Conservation (phyloP, 2,797 vertebrate genomes). For the Enteromius radiatus region DNA sequence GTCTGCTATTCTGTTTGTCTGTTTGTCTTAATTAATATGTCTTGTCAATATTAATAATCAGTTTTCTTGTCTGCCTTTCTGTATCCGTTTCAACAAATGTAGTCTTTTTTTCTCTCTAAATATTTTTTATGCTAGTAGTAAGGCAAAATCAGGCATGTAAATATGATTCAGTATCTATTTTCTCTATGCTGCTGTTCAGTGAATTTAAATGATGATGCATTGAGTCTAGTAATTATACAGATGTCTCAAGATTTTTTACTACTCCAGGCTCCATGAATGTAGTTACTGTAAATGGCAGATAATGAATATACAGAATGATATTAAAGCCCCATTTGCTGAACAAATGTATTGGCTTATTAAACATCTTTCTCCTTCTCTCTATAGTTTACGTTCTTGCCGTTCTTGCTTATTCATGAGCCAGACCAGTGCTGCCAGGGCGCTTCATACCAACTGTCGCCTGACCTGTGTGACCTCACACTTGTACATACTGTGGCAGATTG, state of each 20-base stretch:
- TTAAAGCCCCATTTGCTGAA: constrained; percentile 11
- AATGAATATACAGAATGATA: constrained; percentile 11
- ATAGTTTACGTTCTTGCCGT: neutral
- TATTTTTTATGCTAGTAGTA: neutral
- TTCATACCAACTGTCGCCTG: constrained; percentile 81
- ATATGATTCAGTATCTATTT: neutral
- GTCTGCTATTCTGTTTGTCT: neutral
- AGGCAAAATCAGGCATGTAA: neutral
- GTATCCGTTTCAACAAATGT: neutral
- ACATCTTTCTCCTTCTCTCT: constrained; percentile 1
- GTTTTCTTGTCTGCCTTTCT: neutral
- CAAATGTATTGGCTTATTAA: neutral
- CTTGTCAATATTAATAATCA: too few species aligned
- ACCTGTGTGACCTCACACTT: constrained; percentile 90
- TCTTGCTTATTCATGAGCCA: constrained; percentile 60
- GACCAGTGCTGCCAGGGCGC: constrained; percentile 86
- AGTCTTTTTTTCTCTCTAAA: neutral
- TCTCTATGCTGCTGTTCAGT: neutral
- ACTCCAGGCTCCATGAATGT: neutral
- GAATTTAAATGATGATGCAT: neutral
- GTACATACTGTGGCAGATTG: constrained; percentile 96
- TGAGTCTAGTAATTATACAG: constrained; percentile 7
- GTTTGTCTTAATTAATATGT: neutral
- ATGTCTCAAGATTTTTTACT: constrained; percentile 21
- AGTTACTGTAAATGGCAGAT: constrained; percentile 17